These are phyloP conservation scores for Podabrus alpinus DNA, from an alignment of 2,888 invertebrate genomes.

Conservation along the genomic window DNA sequence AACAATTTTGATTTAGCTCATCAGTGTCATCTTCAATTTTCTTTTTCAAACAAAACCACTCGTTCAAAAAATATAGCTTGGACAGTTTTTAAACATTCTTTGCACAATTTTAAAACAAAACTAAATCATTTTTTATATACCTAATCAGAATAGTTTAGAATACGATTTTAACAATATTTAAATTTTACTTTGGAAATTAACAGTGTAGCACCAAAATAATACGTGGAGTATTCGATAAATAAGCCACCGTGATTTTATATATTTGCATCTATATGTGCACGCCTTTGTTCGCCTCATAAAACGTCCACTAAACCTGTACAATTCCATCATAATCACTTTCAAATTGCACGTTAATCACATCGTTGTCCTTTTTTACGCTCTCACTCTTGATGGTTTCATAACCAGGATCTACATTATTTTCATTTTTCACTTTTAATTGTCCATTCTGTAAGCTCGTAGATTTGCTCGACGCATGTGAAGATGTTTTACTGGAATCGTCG, in stretches of 20 bases:
- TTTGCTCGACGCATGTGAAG: slow-evolving; percentile 38
- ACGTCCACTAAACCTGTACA: slow-evolving; percentile 18
- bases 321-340: slow-evolving; percentile 27
- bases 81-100: background rate
- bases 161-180: background rate
- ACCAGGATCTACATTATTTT: slow-evolving; percentile 59
- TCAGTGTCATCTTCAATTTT: background rate
- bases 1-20: background rate
- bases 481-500: slow-evolving; percentile 43
- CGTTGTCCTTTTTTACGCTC: slow-evolving; percentile 9
- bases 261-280: background rate
- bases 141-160: background rate
- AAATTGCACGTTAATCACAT: slow-evolving; percentile 3
- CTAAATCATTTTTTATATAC: background rate
- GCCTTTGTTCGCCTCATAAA: background rate
- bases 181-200: background rate
- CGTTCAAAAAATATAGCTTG: background rate
- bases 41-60: background rate
- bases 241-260: background rate
- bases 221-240: background rate
- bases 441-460: background rate
- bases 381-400: slow-evolving; percentile 62
- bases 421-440: background rate
- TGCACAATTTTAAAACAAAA: background rate
- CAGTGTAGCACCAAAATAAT: background rate